Conservation (phyloP, 2,797 vertebrate genomes). For the Apogon hyalosoma region DNA sequence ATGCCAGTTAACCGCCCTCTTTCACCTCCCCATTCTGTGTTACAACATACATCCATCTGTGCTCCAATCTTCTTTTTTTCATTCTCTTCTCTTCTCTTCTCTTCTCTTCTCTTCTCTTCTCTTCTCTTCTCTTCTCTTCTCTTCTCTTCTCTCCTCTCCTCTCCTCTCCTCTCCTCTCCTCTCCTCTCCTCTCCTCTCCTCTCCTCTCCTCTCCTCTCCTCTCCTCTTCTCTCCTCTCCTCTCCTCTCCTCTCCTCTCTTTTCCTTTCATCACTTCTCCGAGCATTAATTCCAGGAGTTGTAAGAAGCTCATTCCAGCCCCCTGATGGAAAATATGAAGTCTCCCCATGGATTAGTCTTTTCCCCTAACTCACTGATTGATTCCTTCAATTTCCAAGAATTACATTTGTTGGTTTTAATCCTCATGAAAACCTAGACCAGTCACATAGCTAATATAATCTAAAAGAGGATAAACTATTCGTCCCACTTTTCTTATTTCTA, state of each 20-base stretch:
- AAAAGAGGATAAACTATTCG: too few species aligned
- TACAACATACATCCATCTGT: conserved; percentile 80
- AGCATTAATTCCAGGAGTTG: conserved; percentile 13
- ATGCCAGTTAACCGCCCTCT: conserved; percentile 67
- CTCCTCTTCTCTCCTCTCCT: too few species aligned
- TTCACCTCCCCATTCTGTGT: conserved; percentile 74
- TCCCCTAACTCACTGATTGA: conserved; percentile 16
- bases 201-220: too few species aligned
- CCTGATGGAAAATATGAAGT: conserved; percentile 49
- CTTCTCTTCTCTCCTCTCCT: too few species aligned
- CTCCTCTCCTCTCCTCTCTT: too few species aligned
- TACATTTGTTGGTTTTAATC: conserved; percentile 3
- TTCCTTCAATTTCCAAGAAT: conserved; percentile 29
- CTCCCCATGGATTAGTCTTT: conserved; percentile 11
- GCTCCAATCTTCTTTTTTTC: conserved; percentile 41
- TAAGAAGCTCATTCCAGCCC: conserved; percentile 21
- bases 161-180: too few species aligned
- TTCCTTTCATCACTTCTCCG: too few species aligned
- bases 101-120: not conserved
- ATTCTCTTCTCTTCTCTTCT: not conserved
- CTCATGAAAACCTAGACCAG: not conserved
- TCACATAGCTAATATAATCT: not conserved
- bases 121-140: too few species aligned
- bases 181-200: too few species aligned
- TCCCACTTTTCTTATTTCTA: not conserved